Conservation (phyloP, 2,888 invertebrate species). For the Nasonia oneida region DNA sequence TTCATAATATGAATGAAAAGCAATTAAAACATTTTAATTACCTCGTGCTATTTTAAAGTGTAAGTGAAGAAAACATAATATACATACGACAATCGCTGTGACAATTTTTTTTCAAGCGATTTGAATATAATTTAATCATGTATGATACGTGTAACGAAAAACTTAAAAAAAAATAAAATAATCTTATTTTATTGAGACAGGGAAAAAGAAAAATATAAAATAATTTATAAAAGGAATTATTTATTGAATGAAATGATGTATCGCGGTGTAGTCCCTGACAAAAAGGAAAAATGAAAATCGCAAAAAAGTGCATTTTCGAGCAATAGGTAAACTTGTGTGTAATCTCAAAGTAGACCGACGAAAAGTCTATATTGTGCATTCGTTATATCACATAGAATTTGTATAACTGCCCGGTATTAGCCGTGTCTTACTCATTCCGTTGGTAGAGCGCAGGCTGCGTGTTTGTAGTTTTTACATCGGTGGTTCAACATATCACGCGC, state of each 20-base stretch:
- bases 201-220: constrained; percentile 32
- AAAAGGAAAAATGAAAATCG: constrained; percentile 3
- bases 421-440: constrained; percentile 56
- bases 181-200: constrained; percentile 30
- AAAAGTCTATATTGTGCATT: constrained; percentile 30
- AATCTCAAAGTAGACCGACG: constrained; percentile 40
- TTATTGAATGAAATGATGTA: constrained; percentile 36
- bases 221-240: constrained; percentile 45
- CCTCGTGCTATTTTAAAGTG: constrained; percentile 42
- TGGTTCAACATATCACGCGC: constrained; percentile 61
- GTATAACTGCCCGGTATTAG: constrained; percentile 57
- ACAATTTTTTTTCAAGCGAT: constrained; percentile 57
- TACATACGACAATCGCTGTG: constrained; percentile 56
- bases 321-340: constrained; percentile 44
- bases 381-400: constrained; percentile 45
- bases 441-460: constrained; percentile 37
- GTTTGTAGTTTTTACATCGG: constrained; percentile 59
- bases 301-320: constrained; percentile 40
- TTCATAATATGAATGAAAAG: constrained; percentile 30
- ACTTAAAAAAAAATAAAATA: constrained; percentile 29
- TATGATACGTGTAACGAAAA: constrained; percentile 21
- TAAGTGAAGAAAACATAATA: constrained; percentile 34
- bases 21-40: constrained; percentile 53
- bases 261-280: not conserved
- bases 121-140: constrained; percentile 35